Percentiles rank a stretch among this genome's conserved stretches.
Conservation (phyloP, 2,888 invertebrate species). For the Zonitis immaculata region DNA sequence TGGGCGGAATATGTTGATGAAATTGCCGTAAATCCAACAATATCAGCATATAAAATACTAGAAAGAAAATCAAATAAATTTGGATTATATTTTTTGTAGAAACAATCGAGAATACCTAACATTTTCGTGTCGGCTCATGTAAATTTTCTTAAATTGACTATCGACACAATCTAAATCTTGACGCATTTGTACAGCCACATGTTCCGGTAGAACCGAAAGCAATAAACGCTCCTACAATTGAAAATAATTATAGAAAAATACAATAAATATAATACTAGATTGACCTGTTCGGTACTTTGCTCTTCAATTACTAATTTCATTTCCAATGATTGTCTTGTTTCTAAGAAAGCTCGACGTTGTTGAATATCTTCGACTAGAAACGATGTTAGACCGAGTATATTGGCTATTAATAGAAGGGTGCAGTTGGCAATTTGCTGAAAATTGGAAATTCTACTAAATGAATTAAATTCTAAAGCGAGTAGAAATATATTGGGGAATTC, state of each 20-base stretch:
- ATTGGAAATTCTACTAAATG: neutral
- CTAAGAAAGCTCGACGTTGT: slow-evolving; percentile 81
- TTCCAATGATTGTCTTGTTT: slow-evolving; percentile 85
- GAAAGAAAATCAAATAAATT: neutral
- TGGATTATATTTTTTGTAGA: too few relatives aligned
- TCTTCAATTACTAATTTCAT: slow-evolving; percentile 91
- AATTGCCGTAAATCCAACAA: slow-evolving; percentile 95
- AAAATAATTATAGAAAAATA: neutral
- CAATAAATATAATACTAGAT: slow-evolving; percentile 16
- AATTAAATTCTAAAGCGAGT: too few relatives aligned
- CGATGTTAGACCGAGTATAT: slow-evolving; percentile 68
- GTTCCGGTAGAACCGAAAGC: slow-evolving; percentile 90
- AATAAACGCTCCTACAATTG: slow-evolving; percentile 77
- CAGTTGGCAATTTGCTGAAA: slow-evolving; percentile 67
- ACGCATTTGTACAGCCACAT: slow-evolving; percentile 95
- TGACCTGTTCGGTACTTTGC: slow-evolving; percentile 87
- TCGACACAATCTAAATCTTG: slow-evolving; percentile 88
- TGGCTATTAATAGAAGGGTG: slow-evolving; percentile 66
- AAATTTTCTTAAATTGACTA: slow-evolving; percentile 95
- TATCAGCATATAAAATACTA: slow-evolving; percentile 95
- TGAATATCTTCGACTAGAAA: slow-evolving; percentile 77
- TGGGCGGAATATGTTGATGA: slow-evolving; percentile 93
- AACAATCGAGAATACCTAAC: slow-evolving; percentile 64
- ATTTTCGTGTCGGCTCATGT: slow-evolving; percentile 95
- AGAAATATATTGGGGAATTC: too few relatives aligned